These are phyloP conservation scores for Papilio dardanus DNA, from an alignment of 1,140 invertebrate genomes.

Conservation along the genomic window DNA sequence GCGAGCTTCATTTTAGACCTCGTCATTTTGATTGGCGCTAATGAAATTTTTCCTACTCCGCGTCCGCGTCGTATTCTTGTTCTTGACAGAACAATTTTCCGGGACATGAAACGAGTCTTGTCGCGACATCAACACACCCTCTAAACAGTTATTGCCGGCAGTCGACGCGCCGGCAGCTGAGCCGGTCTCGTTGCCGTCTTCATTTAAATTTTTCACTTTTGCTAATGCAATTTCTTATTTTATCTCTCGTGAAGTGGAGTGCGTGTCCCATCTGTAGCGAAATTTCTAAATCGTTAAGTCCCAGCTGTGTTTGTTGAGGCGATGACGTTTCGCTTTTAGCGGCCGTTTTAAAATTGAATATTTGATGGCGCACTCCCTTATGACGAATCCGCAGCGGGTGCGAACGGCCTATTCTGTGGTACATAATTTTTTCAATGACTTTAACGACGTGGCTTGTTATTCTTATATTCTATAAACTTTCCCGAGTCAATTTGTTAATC, in stretches of 20 bases:
- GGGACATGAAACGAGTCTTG: slow-evolving; percentile 61
- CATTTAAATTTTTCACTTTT: slow-evolving; percentile 78
- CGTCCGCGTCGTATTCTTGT: slow-evolving; percentile 73
- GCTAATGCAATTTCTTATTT: slow-evolving; percentile 80
- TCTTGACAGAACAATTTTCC: slow-evolving; percentile 79
- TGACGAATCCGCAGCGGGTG: slow-evolving; percentile 75
- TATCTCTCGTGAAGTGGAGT: slow-evolving; percentile 69
- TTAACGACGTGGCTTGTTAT: slow-evolving; percentile 68
- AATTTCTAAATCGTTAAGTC: slow-evolving; percentile 79
- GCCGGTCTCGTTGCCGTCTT: slow-evolving; percentile 68
- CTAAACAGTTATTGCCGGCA: slow-evolving; percentile 69
- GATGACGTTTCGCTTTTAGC: slow-evolving; percentile 82
- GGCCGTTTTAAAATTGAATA: slow-evolving; percentile 82
- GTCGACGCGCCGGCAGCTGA: slow-evolving; percentile 67
- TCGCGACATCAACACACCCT: slow-evolving; percentile 71
- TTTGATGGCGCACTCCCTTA: slow-evolving; percentile 81
- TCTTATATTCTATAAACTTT: slow-evolving; percentile 35
- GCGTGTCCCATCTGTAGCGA: slow-evolving; percentile 80
- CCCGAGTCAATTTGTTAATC: slow-evolving; percentile 1
- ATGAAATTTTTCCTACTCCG: slow-evolving; percentile 81
- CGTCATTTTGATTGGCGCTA: slow-evolving; percentile 82
- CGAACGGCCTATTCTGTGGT: slow-evolving; percentile 66
- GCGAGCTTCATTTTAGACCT: slow-evolving; percentile 80
- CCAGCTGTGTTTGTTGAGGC: slow-evolving; percentile 75
- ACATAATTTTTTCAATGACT: slow-evolving; percentile 77